phyloP scores from a whole-genome alignment of 1,140 invertebrate species.

The Platyura marginata region DNA sequence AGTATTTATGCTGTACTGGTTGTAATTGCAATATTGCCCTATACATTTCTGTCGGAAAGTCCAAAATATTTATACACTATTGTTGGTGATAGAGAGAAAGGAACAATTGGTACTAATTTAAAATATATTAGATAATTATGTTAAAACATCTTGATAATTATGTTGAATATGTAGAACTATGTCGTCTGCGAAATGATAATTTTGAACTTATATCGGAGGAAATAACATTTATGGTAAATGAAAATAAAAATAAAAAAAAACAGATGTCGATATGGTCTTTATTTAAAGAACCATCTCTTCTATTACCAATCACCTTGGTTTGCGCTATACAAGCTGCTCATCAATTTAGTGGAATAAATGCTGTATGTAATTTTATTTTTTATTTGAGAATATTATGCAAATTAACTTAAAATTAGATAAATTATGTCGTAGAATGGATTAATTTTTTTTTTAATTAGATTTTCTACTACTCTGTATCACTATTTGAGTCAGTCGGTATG shows the following conservation, averaged over 20 bases:
- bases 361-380: too few relatives aligned
- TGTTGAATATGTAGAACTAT: slow-evolving; percentile 15
- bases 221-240: slow-evolving; percentile 21
- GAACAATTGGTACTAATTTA: slow-evolving; percentile 27
- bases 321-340: slow-evolving; percentile 61
- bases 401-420: too few relatives aligned
- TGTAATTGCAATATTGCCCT: slow-evolving; percentile 32
- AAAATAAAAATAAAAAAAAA: slow-evolving; percentile 16
- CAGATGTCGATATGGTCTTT: slow-evolving; percentile 34
- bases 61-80: slow-evolving; percentile 66
- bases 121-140: neutral
- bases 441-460: too few relatives aligned
- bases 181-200: slow-evolving; percentile 9
- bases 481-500: slow-evolving; percentile 39
- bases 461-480: slow-evolving; percentile 47
- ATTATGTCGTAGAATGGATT: too few relatives aligned
- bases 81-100: slow-evolving; percentile 35
- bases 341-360: slow-evolving; percentile 74
- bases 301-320: slow-evolving; percentile 49
- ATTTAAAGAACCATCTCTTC: slow-evolving; percentile 30
- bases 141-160: neutral
- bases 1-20: slow-evolving; percentile 39
- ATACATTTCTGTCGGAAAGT: slow-evolving; percentile 58
- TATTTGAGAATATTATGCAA: too few relatives aligned
- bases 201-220: slow-evolving; percentile 27